Evolutionary conservation across 2,888 invertebrate species (phyloP).

Genomic region (Myathropa florea): DNA sequence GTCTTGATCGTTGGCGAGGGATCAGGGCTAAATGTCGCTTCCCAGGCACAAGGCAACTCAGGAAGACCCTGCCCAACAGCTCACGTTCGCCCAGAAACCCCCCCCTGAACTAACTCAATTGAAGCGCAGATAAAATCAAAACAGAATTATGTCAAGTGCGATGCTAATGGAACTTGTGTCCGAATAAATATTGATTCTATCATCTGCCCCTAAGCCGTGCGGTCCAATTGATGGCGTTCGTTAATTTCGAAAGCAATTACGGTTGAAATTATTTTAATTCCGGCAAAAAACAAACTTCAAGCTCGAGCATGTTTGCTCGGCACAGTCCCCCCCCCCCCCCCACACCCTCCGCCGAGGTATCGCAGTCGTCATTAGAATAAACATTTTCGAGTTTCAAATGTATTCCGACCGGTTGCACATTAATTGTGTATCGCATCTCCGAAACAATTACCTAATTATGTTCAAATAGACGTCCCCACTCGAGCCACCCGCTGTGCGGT

Average conservation of each 20-base stretch:
- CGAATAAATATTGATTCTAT: not conserved
- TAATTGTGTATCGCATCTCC: not conserved
- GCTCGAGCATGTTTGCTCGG: not conserved
- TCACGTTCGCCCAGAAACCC: not conserved
- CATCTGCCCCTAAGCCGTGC: not conserved
- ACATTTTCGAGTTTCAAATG: not conserved
- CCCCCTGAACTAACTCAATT: not conserved
- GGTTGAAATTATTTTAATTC: not conserved
- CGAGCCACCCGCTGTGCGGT: too few relatives aligned
- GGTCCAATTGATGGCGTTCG: not conserved
- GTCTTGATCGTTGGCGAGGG: too few relatives aligned
- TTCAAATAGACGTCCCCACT: slow-evolving; percentile 1
- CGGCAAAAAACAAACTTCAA: not conserved
- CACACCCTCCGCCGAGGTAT: not conserved
- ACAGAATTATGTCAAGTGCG: not conserved
- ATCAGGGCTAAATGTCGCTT: too few relatives aligned
- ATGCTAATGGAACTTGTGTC: not conserved
- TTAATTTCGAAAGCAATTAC: slow-evolving; percentile 18
- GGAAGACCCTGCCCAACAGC: not conserved
- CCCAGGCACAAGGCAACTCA: too few relatives aligned
- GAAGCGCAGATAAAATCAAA: not conserved
- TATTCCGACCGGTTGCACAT: not conserved
- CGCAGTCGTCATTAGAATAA: not conserved
- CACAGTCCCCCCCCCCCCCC: not conserved
- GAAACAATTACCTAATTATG: slow-evolving; percentile 24